Percentiles rank a stretch among this genome's conserved stretches.
phyloP scores from a whole-genome alignment of 2,113 vertebrate species.

The Buteo buteo region DNA sequence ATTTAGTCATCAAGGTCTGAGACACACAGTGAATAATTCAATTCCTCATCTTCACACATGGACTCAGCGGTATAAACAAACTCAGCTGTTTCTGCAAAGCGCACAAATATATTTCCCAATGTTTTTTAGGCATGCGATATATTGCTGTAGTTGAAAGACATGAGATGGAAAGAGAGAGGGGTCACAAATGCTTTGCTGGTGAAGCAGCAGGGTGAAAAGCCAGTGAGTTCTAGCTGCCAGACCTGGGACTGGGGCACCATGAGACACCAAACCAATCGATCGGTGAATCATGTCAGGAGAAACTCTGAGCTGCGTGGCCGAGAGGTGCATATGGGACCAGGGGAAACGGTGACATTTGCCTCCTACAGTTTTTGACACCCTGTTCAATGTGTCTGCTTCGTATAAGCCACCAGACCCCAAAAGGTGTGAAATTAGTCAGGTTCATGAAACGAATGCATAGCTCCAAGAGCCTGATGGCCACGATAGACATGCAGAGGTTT shows the following conservation, averaged over 20 bases:
- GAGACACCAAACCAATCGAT: background rate
- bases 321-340: fast-evolving
- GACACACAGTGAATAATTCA: constrained; percentile 58
- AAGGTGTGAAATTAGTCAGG: background rate
- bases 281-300: background rate
- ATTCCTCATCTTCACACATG: constrained; percentile 35
- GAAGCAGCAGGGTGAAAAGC: background rate
- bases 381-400: background rate
- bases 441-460: fast-evolving
- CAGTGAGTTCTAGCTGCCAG: background rate
- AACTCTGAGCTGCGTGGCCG: background rate
- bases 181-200: background rate
- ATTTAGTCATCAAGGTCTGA: constrained; percentile 63
- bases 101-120: background rate
- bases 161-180: background rate
- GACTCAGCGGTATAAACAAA: constrained; percentile 47
- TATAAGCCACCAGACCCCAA: background rate
- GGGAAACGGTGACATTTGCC: background rate
- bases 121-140: background rate
- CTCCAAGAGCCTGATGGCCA: background rate
- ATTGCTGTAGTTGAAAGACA: background rate
- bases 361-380: background rate
- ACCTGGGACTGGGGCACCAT: background rate
- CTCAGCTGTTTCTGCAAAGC: background rate
- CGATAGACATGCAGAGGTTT: background rate